These are phyloP conservation scores for Chalcis sispes DNA, from an alignment of 2,888 invertebrate species.

Conservation along the genomic window DNA sequence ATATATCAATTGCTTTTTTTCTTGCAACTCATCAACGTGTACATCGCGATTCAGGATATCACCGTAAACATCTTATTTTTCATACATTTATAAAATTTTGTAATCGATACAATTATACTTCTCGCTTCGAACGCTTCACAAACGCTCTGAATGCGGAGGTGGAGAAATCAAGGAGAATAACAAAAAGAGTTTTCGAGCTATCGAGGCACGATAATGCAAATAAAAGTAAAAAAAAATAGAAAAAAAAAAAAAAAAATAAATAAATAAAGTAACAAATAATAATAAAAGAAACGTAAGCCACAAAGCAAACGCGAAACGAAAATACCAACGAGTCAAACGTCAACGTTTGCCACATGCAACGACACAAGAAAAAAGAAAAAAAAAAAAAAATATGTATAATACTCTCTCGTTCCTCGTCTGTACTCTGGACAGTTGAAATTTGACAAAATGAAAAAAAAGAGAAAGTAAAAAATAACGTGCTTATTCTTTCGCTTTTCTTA, in stretches of 20 bases:
- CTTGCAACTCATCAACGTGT: slow-evolving; percentile 29
- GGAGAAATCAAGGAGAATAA: slow-evolving; percentile 45
- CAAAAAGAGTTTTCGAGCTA: neutral
- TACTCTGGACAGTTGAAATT: too few species aligned
- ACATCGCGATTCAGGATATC: slow-evolving; percentile 27
- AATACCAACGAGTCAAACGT: too few species aligned
- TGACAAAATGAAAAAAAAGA: slow-evolving; percentile 47
- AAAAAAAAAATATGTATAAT: too few species aligned
- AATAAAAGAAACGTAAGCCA: too few species aligned
- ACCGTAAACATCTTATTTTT: slow-evolving; percentile 16
- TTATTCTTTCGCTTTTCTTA: slow-evolving; percentile 14
- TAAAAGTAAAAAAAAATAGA: too few species aligned
- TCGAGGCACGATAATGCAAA: slow-evolving; percentile 32
- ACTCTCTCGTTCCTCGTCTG: too few species aligned
- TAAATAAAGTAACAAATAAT: too few species aligned
- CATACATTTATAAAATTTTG: neutral
- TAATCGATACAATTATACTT: neutral
- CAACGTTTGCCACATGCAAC: slow-evolving; percentile 50
- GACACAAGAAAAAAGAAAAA: slow-evolving; percentile 27
- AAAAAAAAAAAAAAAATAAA: slow-evolving; percentile 32
- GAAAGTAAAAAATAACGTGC: slow-evolving; percentile 46
- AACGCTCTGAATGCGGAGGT: slow-evolving; percentile 24
- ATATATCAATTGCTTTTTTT: neutral
- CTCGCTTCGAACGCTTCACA: slow-evolving; percentile 11
- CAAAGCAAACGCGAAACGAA: too few species aligned